phyloP scores from a whole-genome alignment of 2,113 vertebrate species.

The Caranx ignobilis region DNA sequence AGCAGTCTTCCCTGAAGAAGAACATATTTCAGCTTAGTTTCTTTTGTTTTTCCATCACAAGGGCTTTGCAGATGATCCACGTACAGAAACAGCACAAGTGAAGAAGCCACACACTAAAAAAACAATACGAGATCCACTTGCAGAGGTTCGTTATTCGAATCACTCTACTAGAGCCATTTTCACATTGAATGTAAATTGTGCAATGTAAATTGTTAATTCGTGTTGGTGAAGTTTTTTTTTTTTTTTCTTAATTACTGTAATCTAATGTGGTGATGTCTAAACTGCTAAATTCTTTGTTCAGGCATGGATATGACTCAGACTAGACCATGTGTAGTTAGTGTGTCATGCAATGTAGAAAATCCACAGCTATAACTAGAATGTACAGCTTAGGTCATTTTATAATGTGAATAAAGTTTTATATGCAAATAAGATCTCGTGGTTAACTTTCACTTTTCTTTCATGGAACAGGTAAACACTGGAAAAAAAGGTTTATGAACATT shows the following conservation, averaged over 20 bases:
- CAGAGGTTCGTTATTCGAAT: background rate
- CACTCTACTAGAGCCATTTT: conserved; percentile 19
- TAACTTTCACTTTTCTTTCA: background rate
- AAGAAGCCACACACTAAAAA: background rate
- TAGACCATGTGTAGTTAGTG: conserved; percentile 62
- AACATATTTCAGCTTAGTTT: conserved; percentile 1
- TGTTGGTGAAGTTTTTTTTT: conserved; percentile 35
- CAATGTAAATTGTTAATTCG: conserved; percentile 43
- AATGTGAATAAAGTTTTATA: conserved; percentile 90
- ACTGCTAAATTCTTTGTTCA: conserved; percentile 33
- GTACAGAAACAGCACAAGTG: background rate
- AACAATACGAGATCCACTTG: background rate
- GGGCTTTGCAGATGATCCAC: conserved; percentile 24
- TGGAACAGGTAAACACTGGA: background rate
- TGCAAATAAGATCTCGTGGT: conserved; percentile 24
- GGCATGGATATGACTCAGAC: conserved; percentile 68
- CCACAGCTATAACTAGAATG: conserved; percentile 41
- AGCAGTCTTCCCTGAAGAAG: background rate
- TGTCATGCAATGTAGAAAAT: conserved; percentile 65
- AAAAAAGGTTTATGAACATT: too few relatives aligned
- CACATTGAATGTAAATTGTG: conserved; percentile 43
- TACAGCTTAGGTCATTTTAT: conserved; percentile 88
- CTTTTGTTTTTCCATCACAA: conserved; percentile 5
- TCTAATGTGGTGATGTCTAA: conserved; percentile 50
- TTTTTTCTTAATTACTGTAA: conserved; percentile 14